Percentiles rank a stretch among this genome's conserved stretches.
Evolutionary conservation across 2,797 vertebrate genomes (phyloP).

Genomic region (Remorina albescens): DNA sequence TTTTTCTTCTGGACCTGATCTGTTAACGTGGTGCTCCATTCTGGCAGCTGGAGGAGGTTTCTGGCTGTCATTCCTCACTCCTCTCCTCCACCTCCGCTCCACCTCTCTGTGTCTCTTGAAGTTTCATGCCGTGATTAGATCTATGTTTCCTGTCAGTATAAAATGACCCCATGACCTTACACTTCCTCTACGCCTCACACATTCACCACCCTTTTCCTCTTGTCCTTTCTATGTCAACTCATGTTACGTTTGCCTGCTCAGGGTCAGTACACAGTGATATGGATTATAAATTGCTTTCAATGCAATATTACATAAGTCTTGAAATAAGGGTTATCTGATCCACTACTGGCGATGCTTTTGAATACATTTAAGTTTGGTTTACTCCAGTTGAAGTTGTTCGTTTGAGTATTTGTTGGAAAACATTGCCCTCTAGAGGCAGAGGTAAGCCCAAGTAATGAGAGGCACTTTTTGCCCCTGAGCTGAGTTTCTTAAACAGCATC

Average conservation of each 20-base stretch:
- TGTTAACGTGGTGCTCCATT: conserved; percentile 36
- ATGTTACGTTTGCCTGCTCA: conserved; percentile 9
- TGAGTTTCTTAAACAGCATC: not conserved
- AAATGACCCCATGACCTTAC: conserved; percentile 54
- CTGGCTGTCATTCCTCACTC: conserved; percentile 30
- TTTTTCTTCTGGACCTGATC: conserved; percentile 42
- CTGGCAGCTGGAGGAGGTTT: conserved; percentile 67
- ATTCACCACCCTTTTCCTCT: conserved; percentile 42
- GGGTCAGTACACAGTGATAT: conserved; percentile 7
- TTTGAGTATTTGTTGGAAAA: conserved; percentile 47
- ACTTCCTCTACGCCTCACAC: conserved; percentile 52
- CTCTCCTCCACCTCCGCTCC: conserved; percentile 21
- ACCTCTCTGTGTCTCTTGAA: conserved; percentile 26
- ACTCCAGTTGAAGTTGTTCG: conserved; percentile 22
- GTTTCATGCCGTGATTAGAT: conserved; percentile 55
- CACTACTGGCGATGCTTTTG: conserved; percentile 2
- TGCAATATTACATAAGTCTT: not conserved
- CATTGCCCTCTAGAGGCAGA: conserved; percentile 75
- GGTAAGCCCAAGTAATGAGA: conserved; percentile 17
- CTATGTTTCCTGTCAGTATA: conserved; percentile 60
- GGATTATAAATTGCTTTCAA: not conserved
- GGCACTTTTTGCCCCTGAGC: not conserved
- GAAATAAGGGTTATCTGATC: conserved; percentile 29
- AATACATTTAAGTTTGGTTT: conserved; percentile 30
- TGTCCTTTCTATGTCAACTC: conserved; percentile 1